These are phyloP conservation scores for Belgica antarctica DNA, from an alignment of 2,888 invertebrate species.

Conservation along the genomic window DNA sequence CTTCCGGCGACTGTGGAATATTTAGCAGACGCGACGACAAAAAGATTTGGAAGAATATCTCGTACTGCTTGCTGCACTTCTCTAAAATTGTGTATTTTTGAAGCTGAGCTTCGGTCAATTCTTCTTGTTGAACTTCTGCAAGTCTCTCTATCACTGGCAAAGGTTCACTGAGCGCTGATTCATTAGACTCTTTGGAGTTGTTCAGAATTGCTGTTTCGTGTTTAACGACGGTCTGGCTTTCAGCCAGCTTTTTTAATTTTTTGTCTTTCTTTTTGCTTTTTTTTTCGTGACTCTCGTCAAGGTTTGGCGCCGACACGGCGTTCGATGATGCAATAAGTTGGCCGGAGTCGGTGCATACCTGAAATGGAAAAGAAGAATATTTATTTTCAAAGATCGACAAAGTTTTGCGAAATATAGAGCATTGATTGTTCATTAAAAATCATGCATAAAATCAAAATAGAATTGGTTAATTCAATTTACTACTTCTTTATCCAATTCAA, in stretches of 20 bases:
- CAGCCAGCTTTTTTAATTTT: constrained; percentile 38
- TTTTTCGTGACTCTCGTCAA: constrained; percentile 50
- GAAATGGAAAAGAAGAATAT: constrained; percentile 11
- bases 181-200: constrained; percentile 2
- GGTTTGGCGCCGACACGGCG: constrained; percentile 52
- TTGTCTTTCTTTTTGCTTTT: constrained; percentile 44
- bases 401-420: neutral
- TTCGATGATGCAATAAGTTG: constrained; percentile 51
- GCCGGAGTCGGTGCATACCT: constrained; percentile 54
- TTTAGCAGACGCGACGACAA: constrained; percentile 46
- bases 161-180: neutral
- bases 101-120: constrained; percentile 40
- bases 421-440: constrained; percentile 3
- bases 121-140: neutral
- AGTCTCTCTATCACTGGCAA: constrained; percentile 9
- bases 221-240: neutral
- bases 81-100: constrained; percentile 58
- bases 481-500: constrained; percentile 58
- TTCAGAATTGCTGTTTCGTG: constrained; percentile 14
- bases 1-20: neutral
- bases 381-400: neutral
- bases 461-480: constrained; percentile 45
- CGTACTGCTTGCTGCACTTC: constrained; percentile 61
- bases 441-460: neutral
- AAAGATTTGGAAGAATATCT: constrained; percentile 57